Conservation (phyloP, 1,140 invertebrate genomes). For the Caerostris extrusa region DNA sequence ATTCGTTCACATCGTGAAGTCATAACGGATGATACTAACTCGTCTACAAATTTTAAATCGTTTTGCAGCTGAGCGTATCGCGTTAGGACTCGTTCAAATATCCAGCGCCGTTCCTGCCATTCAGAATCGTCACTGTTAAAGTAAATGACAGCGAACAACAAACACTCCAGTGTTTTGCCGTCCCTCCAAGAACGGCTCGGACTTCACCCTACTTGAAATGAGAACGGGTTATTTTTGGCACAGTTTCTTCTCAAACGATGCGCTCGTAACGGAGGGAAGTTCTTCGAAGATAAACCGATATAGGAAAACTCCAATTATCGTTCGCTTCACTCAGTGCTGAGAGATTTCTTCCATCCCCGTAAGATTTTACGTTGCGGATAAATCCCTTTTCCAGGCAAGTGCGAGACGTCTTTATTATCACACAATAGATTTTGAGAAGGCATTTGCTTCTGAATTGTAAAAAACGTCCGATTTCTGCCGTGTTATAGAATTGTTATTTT, state of each 20-base stretch:
- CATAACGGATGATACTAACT: too few species aligned
- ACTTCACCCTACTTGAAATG: slow-evolving; percentile 13
- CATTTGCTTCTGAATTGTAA: too few species aligned
- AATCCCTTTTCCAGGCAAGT: slow-evolving; percentile 31
- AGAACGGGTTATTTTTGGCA: slow-evolving; percentile 47
- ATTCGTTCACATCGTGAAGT: too few species aligned
- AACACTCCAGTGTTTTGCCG: slow-evolving; percentile 1
- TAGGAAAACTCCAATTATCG: slow-evolving; percentile 57
- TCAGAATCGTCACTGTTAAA: not conserved
- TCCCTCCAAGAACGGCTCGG: not conserved
- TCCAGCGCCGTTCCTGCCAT: not conserved
- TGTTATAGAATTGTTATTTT: too few species aligned
- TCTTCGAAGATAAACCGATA: slow-evolving; percentile 54
- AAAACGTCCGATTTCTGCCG: too few species aligned
- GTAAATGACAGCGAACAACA: slow-evolving; percentile 18
- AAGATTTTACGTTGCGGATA: slow-evolving; percentile 13
- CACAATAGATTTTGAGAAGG: too few species aligned
- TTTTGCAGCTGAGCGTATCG: too few species aligned
- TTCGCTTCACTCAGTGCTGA: not conserved
- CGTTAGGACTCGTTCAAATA: too few species aligned
- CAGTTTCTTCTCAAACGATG: slow-evolving; percentile 20
- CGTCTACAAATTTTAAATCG: too few species aligned
- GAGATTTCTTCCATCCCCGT: slow-evolving; percentile 16
- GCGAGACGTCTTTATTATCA: too few species aligned
- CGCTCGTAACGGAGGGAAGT: slow-evolving; percentile 25